phyloP scores from a whole-genome alignment of 2,113 vertebrate species.

The Lutjanus erythropterus region DNA sequence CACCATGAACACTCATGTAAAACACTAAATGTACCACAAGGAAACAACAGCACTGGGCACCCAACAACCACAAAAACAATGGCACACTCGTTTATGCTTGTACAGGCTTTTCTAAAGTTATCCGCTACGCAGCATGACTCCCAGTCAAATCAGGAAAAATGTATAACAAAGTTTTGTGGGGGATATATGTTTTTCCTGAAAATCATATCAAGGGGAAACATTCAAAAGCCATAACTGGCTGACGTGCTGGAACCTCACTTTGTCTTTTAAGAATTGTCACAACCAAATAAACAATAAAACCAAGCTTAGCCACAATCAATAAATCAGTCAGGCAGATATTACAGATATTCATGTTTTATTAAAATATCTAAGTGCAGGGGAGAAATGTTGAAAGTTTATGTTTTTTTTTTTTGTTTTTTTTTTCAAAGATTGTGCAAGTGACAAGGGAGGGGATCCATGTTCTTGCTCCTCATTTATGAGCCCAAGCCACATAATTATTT shows the following conservation, averaged over 20 bases:
- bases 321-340: not conserved
- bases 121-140: not conserved
- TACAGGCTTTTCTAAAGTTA: not conserved
- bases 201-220: not conserved
- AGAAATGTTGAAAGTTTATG: not conserved
- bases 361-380: not conserved
- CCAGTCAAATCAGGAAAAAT: not conserved
- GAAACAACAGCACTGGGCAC: slow-evolving; percentile 50
- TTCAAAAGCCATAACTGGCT: not conserved
- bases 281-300: slow-evolving; percentile 20
- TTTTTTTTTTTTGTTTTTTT: no score
- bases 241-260: not conserved
- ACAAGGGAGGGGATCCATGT: not conserved
- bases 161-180: not conserved
- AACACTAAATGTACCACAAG: slow-evolving; percentile 59
- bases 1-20: slow-evolving; percentile 63
- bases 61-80: slow-evolving; percentile 27
- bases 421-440: not conserved
- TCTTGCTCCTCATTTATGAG: not conserved
- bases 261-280: not conserved
- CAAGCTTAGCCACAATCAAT: slow-evolving; percentile 18
- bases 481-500: not conserved
- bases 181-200: slow-evolving; percentile 13
- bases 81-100: slow-evolving; percentile 1
- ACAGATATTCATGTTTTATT: not conserved